phyloP scores from a whole-genome alignment of 2,113 vertebrate genomes.

The Sturnus vulgaris region DNA sequence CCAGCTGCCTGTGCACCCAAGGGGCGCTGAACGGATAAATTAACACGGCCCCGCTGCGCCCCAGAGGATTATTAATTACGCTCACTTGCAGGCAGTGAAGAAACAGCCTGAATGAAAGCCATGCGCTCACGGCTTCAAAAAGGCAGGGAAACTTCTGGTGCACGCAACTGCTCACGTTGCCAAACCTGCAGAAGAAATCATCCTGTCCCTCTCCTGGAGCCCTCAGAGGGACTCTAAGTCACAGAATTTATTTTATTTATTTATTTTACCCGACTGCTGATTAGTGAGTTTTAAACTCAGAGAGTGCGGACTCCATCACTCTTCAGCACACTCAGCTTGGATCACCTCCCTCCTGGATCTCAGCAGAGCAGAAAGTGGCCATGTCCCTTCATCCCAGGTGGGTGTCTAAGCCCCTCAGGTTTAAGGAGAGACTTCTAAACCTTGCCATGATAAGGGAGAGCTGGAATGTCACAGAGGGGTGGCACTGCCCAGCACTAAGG shows the following conservation, averaged over 20 bases:
- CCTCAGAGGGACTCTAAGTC: not conserved
- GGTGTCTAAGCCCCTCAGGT: not conserved
- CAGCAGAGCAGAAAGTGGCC: rapidly evolving
- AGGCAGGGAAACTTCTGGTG: not conserved
- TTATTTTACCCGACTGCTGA: not conserved
- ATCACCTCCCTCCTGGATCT: not conserved
- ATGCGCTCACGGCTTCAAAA: not conserved
- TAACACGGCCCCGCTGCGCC: not conserved
- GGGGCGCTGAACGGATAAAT: not conserved
- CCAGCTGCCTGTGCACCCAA: not conserved
- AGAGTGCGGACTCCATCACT: not conserved
- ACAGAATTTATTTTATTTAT: not conserved
- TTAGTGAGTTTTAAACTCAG: not conserved
- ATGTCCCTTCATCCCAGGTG: not conserved
- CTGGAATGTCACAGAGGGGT: not conserved
- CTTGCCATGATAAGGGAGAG: rapidly evolving
- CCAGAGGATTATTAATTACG: not conserved
- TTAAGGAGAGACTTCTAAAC: not conserved
- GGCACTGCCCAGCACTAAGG: not conserved
- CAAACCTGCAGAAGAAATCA: not conserved
- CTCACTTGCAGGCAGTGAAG: not conserved
- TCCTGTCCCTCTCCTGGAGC: not conserved
- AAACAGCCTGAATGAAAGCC: not conserved
- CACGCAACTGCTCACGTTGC: not conserved
- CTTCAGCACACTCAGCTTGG: not conserved